Evolutionary conservation across 64 coral and sea anemone genomes (phyloP), one percentile per base, ranked within the genome.

Genomic region (Stichodactyla mertensii): DNA sequence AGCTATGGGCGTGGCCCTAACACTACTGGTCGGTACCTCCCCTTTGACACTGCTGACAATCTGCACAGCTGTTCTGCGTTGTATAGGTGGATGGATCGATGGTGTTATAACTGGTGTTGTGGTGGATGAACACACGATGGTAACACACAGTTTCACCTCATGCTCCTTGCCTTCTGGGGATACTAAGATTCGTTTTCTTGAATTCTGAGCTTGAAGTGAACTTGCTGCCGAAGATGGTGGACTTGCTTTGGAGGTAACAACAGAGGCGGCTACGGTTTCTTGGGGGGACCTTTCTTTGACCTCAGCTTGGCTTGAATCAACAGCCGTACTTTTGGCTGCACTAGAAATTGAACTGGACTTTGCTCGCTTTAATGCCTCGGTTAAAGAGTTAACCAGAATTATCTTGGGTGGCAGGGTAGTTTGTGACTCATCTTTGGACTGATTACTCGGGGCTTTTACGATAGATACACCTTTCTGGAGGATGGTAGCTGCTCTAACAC

Each of bases 111-210:
- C 24, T 28, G 69, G 69, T 6, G 24, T 13, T 31, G 78, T 52
- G 19, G 78, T 81, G 15, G 78, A 81, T 16, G 13, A 1, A 71
- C 67, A 71, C 18, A 71, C 24, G 67, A 4, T 58, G 14, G 69
- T 74, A 8, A 81, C 36, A 19, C 51, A 85, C 16, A 55, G 54
- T 23, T 85, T 85, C 6, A 85, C 56, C 61, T 85, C 83, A 64
- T 85, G 83, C 16, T 57, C 54, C 15, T 85, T 57, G 27, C 83
- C 83, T 57, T 85, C 83, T 0, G 83, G 83, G 4, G 83, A 85
- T 61, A 85, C 80, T 55, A 85, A 52, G 31, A 64, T 61, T 11
- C 83, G 83, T 61, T 85, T 85, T 23, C 83, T 59, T 11, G 22
- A 51, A 81, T 52, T 53, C 52, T 74, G 69, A 13, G 69, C 69